Conservation (phyloP, 2,797 vertebrate species). For the Notamacropus eugenii region DNA sequence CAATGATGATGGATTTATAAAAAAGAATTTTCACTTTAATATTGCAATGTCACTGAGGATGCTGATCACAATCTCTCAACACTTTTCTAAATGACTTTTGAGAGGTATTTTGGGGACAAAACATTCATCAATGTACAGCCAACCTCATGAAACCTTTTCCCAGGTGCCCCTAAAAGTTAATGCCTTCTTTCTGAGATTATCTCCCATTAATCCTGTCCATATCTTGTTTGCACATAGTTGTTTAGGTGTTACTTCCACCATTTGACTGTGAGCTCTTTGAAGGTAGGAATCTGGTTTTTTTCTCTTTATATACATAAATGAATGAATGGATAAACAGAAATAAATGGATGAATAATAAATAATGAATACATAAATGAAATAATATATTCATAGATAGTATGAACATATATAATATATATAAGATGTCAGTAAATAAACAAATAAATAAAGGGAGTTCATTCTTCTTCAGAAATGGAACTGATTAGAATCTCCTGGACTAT, state of each 20-base stretch:
- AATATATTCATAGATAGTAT: too few relatives aligned
- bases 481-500: background rate
- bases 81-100: background rate
- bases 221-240: background rate
- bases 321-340: background rate
- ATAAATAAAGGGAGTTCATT: background rate
- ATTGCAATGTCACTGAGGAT: background rate
- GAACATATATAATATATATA: too few relatives aligned
- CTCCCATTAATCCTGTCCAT: background rate
- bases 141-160: background rate
- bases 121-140: background rate
- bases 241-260: background rate
- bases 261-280: background rate
- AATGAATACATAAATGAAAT: background rate
- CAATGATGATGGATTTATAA: background rate
- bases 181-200: background rate
- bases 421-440: background rate
- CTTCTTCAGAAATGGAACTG: background rate
- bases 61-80: background rate
- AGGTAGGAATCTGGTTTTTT: background rate
- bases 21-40: background rate
- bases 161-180: background rate
- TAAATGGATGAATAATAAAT: too few relatives aligned
- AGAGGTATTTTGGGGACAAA: background rate
- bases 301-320: background rate